Evolutionary conservation across 2,888 invertebrate genomes (phyloP), one percentile per base, ranked within the genome.

Genomic region (Alcis repandata): DNA sequence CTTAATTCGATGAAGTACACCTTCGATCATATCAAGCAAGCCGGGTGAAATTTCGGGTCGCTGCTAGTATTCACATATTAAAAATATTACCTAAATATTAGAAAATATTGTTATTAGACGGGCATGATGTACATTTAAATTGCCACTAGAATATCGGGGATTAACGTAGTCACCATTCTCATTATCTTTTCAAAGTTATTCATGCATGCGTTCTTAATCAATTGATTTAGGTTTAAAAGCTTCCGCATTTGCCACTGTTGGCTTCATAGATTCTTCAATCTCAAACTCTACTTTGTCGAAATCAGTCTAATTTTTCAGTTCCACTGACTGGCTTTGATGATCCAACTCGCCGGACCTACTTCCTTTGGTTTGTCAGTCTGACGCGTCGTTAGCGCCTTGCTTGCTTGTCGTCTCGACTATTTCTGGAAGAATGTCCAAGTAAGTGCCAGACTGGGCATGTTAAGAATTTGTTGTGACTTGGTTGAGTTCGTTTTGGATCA

Each of bases 401-500:
- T 67, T 72, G 71, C 58, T 58, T 74, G 73, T 74, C 66, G 71
- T 58, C 36, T 66, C 48, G 53, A 68, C 77, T 83, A 83, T 83
- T 81, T 82, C 70, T 57, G 74, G 79, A 71, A 45, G 53, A 68
- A 68, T 63, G 63, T 60, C 52, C 22, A 41, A 65, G 57, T 64
- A 38, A 75, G 77, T 73, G 75, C 75, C 17, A 32, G 59, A 40
- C 38, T 54, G 38, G 72, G 74, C 61, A 73, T 75, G 72, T 73
- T 43, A 67, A 62, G 73, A 61, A 75, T 79, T 73, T 79, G 74
- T 78, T 78, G 57, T 75, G 76, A 66, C 77, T 79, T 68, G 59
- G 59, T 49, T 56, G 20, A 49, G 53, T 48, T 15, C 46, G 19
- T 51, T 58, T 45, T 17, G 40, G 53, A 41, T 36, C 46, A 56